Evolutionary conservation across 2,113 vertebrate species (phyloP), one percentile per base, ranked within the genome.

Genomic region (Atractosteus spatula): DNA sequence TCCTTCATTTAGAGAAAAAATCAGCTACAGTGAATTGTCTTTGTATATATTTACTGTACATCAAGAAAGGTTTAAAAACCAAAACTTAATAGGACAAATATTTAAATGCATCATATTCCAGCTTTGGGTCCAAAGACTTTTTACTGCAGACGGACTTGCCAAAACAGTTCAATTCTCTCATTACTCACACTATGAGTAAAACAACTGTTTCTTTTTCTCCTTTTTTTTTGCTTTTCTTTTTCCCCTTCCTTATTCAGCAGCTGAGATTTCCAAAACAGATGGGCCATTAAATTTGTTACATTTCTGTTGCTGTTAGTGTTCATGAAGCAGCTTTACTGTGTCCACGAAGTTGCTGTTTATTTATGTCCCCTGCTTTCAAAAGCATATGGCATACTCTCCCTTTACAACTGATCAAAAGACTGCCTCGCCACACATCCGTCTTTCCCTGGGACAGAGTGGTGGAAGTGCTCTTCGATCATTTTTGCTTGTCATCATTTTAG

Each of bases 401-500:
- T 55, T 63, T 66, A 62, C 72, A 57, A 74, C 86, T 86, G 84
- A 88, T 88, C 79, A 82, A 86, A 76, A 54, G 74, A 74, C 71
- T 29, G 67, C 61, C 78, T 76, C 69, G 76, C 76, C 73, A 71
- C 71, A 73, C 63, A 68, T 77, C 64, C 71, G 4, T 71, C 84
- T 87, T 89, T 82, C 79, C 85, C 87, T 86, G 87, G 68, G 78
- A 73, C 75, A 75, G 77, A 3, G 72, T 78, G 71, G 74, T 76
- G 63, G n/a, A 13, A 75, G 77, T 75, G 72, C 55, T 69, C 41
- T 44, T 68, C 68, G 82, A 85, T 87, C 82, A 83, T 85, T 90
- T 59, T 87, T 85, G 83, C 80, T 86, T 67, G 43, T 69, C 29
- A 74, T 74, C 67, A 73, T 64, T 79, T 6, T 66, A 8, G 44